A percentile compares a stretch with the other conserved stretches of the same genome.
phyloP scores from a whole-genome alignment of 2,113 vertebrate species.

The Dolichallabes microphthalmus region DNA sequence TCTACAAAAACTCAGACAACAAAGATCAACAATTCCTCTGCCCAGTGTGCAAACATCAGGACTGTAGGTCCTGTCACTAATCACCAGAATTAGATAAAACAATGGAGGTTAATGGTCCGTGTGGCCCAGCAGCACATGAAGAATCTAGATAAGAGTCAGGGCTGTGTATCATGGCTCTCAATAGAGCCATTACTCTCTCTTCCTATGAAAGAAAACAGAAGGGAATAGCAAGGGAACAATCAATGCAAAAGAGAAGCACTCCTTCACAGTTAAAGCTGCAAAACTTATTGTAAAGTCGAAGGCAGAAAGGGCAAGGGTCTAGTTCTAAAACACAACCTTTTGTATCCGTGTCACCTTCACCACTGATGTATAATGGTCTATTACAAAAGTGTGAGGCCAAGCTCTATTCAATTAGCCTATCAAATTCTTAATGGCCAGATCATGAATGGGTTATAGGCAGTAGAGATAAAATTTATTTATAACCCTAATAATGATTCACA shows the following conservation, averaged over 20 bases:
- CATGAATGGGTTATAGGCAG: slow-evolving; percentile 60
- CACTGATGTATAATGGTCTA: slow-evolving; percentile 51
- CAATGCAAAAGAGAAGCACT: slow-evolving; percentile 44
- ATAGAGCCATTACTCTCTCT: slow-evolving; percentile 51
- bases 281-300: slow-evolving; percentile 55
- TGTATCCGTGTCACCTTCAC: slow-evolving; percentile 50
- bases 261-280: slow-evolving; percentile 51
- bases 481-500: slow-evolving; percentile 47
- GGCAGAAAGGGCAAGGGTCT: slow-evolving; percentile 39
- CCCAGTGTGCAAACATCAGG: slow-evolving; percentile 57
- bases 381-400: slow-evolving; percentile 54
- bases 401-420: slow-evolving; percentile 57
- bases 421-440: slow-evolving; percentile 51
- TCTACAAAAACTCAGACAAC: background rate
- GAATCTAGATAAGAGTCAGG: slow-evolving; percentile 75
- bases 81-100: slow-evolving; percentile 76
- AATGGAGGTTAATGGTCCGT: slow-evolving; percentile 75
- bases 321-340: slow-evolving; percentile 50
- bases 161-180: slow-evolving; percentile 62
- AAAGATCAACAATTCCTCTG: background rate
- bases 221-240: slow-evolving; percentile 46
- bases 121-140: slow-evolving; percentile 65
- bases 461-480: slow-evolving; percentile 52
- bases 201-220: slow-evolving; percentile 43
- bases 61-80: slow-evolving; percentile 74